These are phyloP conservation scores for Sphenodon punctatus DNA, from an alignment of 2,797 vertebrate genomes.

Conservation along the genomic window DNA sequence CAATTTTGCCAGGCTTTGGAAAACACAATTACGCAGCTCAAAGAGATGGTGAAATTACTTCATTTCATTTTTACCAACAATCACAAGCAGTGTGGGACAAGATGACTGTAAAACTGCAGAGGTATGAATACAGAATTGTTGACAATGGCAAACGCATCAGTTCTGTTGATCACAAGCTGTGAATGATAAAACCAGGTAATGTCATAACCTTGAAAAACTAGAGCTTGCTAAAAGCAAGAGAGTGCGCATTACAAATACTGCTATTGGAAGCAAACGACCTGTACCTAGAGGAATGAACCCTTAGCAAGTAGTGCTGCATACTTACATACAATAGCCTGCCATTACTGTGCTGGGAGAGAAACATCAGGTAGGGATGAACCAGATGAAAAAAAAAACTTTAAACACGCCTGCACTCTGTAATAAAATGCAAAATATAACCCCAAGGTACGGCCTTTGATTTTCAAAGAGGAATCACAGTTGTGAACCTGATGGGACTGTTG, in stretches of 20 bases:
- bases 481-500: accelerated
- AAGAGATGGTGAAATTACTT: not conserved
- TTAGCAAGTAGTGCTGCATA: accelerated
- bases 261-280: too few relatives aligned
- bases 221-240: not conserved
- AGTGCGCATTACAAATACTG: accelerated
- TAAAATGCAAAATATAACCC: accelerated
- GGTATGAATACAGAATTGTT: constrained; percentile 1
- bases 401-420: not conserved
- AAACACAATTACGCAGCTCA: not conserved
- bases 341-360: accelerated
- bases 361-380: not conserved
- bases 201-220: not conserved
- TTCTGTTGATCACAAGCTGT: accelerated
- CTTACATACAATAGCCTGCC: accelerated
- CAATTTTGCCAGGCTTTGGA: not conserved
- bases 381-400: accelerated
- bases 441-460: not conserved
- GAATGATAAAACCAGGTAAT: not conserved
- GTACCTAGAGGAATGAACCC: accelerated
- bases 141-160: not conserved
- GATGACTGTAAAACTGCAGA: not conserved
- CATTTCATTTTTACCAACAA: not conserved
- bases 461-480: accelerated
- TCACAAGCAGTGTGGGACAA: not conserved